These are phyloP conservation scores for Mizuhopecten yessoensis DNA, from an alignment of 1,140 invertebrate genomes.

Conservation along the genomic window DNA sequence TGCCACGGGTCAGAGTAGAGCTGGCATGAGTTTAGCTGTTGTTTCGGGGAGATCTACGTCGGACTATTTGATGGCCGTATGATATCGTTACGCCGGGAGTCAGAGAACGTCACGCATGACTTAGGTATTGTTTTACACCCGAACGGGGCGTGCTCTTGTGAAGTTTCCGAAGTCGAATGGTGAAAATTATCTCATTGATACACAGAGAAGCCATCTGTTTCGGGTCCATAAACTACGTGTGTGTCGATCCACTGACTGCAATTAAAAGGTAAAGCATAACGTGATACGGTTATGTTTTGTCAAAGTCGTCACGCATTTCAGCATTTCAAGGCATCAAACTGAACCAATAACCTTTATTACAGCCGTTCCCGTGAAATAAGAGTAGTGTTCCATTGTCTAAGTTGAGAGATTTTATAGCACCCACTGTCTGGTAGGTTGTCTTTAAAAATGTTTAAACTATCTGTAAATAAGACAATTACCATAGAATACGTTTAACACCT, in stretches of 20 bases:
- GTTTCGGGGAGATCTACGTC: neutral
- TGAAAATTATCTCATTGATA: slow-evolving; percentile 40
- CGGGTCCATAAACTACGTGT: slow-evolving; percentile 31
- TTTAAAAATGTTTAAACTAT: neutral
- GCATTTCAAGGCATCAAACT: neutral
- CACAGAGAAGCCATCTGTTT: neutral
- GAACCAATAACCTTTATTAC: neutral
- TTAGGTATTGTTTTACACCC: slow-evolving; percentile 11
- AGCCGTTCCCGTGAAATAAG: neutral
- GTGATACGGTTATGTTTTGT: slow-evolving; percentile 28
- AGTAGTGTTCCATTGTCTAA: slow-evolving; percentile 10
- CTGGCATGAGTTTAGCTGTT: neutral
- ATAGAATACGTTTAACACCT: neutral
- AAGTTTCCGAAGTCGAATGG: slow-evolving; percentile 1
- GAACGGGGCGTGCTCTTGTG: neutral
- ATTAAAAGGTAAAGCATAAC: neutral
- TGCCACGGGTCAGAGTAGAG: neutral
- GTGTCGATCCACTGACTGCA: neutral
- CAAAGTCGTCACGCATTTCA: slow-evolving; percentile 17
- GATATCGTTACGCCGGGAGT: slow-evolving; percentile 15
- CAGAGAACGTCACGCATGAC: slow-evolving; percentile 22
- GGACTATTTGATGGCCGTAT: neutral
- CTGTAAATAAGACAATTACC: neutral
- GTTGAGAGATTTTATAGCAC: neutral
- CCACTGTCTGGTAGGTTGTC: neutral